These are phyloP conservation scores for Antrozous pallidus DNA, from an alignment of 2,797 vertebrate species.

Conservation along the genomic window DNA sequence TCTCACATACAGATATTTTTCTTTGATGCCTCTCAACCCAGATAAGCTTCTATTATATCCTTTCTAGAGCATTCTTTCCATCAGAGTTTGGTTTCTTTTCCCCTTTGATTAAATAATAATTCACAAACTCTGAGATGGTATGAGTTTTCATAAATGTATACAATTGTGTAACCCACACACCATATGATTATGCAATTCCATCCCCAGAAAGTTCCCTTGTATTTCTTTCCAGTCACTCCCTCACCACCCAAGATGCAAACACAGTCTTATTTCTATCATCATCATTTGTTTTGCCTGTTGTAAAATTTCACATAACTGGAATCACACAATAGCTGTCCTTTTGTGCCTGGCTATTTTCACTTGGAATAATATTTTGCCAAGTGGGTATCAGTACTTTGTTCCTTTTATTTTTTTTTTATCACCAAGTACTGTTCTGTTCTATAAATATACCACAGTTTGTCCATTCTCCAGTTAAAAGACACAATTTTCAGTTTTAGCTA, in stretches of 20 bases:
- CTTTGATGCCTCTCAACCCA: background rate
- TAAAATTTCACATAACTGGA: background rate
- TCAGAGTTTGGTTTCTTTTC: background rate
- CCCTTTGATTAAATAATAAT: background rate
- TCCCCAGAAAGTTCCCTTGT: background rate
- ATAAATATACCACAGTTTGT: background rate
- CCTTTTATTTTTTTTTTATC: background rate
- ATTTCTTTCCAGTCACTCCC: background rate
- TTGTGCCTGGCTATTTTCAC: background rate
- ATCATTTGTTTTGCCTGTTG: background rate
- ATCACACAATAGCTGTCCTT: background rate
- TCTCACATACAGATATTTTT: conserved; percentile 9
- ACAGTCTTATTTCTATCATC: background rate
- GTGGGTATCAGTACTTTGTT: background rate
- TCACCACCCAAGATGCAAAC: background rate
- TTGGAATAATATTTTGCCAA: background rate
- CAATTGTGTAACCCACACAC: background rate
- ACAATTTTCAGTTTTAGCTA: background rate
- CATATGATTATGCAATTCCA: background rate
- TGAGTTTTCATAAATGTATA: background rate
- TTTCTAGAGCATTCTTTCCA: background rate
- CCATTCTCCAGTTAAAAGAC: background rate
- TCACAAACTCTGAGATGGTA: background rate
- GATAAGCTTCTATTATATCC: background rate
- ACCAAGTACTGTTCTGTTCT: background rate